Base-by-base conservation (phyloP, 2,888 invertebrate species). In the Diloba caeruleocephala region DNA sequence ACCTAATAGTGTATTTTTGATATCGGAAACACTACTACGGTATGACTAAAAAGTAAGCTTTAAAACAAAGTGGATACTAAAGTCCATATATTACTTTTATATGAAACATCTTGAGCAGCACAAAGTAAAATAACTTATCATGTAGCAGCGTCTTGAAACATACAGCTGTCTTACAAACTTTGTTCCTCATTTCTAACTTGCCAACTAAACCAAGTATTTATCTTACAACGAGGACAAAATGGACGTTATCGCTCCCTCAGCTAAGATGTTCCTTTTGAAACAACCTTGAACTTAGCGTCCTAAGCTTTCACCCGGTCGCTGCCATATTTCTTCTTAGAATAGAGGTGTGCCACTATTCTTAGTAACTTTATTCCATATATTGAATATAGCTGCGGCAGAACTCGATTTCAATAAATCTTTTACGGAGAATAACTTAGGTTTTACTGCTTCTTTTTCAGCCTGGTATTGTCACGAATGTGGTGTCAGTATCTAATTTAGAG, bases 371-470 rank as follows among this genome's bases (percentile, higher is more conserved):
- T 69, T 56, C 56, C 52, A 56, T 46, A 68, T 63, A 56, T 65
- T 56, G 52, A 61, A 65, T 64, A 56, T 41, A 39, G 31, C 52
- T 15, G 37, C 29, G 29, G 26, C 37, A 32, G 46, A 56, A 67
- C 50, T 60, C 66, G 46, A 65, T 67, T 70, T 53, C 25, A 55
- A 70, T 67, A 65, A 67, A 67, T 67, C 65, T 60, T 60, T 56
- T 38, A 50, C 26, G 39, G 42, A 8, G 49, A 48, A 68, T 66
- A 58, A 65, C 60, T 69, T 51, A 64, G 46, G 21, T 52, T 41
- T 49, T 50, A 34, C 49, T 57, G 49, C 41, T 54, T 51, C 33
- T 65, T 67, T 67, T 60, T 55, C 51, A 51, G 48, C 28, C 46
- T 44, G 52, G 38, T 26, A 52, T 50, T 49, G 59, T 64, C 45